Base-by-base conservation (phyloP, 2,113 vertebrate species). In the Trinectes maculatus region DNA sequence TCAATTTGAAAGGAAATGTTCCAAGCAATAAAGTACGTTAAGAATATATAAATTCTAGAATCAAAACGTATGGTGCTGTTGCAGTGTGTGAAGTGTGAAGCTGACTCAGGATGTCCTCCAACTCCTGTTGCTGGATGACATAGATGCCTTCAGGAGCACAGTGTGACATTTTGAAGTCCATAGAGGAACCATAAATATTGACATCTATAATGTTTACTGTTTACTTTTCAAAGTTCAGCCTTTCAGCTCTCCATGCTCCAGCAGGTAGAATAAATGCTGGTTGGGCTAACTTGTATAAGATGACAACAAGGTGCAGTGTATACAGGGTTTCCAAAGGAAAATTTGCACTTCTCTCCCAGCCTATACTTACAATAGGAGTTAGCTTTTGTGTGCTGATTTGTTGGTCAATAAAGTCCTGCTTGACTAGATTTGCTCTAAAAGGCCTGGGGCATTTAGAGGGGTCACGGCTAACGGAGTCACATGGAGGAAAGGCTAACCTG, bases 141-240 rank as follows among this genome's bases (percentile, higher is more conserved):
- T 2, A 47, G 0, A 54, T 25, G 29, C 48, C 54, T 71, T 5
- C 42, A 72, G 40, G 24, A 47, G 40, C 5, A 19, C n/a, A 13
- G 34, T 36, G 26, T 75, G 77, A 77, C 60, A 62, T 80, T 77
- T 66, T 3, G 24, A 6, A 16, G 9, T 21, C 33, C 15, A 2
- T 4, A 10, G 40, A 16, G 21, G 31, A n/a, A 70, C 36, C 49
- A 46, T 80, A 72, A 80, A 67, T 85, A 80, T 85, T 84, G 63
- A 71, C 66, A 83, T 71, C 43, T 68, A 83, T 79, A 79, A 79
- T 83, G 80, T 87, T 87, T 83, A 81, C 71, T 51, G 58, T 57
- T 56, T 31, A 29, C 49, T 12, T 56, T 72, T 44, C 9, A 68
- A 65, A 58, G 82, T 58, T 72, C 57, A 68, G 28, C 57, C 6